Conservation (phyloP, 1,140 invertebrate genomes). For the Hylaeus anthracinus region DNA sequence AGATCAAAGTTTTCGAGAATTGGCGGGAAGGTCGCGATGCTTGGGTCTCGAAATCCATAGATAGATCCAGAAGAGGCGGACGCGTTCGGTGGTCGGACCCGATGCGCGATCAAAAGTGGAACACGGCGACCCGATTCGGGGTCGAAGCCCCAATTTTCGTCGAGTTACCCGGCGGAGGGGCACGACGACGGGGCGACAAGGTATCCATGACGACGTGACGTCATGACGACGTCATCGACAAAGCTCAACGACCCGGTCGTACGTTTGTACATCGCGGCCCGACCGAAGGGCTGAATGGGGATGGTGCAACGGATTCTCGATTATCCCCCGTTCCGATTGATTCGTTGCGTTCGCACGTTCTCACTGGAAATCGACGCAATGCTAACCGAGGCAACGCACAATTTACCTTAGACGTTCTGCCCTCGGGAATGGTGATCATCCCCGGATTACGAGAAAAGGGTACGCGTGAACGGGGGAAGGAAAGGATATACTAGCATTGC, state of each 20-base stretch:
- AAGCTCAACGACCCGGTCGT: constrained; percentile 55
- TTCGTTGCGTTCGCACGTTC: constrained; percentile 4
- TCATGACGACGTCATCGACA: constrained; percentile 61
- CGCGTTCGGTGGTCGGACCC: neutral
- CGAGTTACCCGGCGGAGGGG: constrained; percentile 33
- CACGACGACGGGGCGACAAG: constrained; percentile 11
- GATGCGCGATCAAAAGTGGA: constrained; percentile 22
- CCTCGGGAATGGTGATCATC: too few species aligned
- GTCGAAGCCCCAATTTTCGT: constrained; percentile 67
- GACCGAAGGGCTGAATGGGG: neutral
- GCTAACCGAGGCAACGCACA: too few species aligned
- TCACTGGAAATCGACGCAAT: neutral
- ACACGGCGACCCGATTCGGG: constrained; percentile 58
- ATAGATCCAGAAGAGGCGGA: too few species aligned
- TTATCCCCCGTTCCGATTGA: constrained; percentile 27
- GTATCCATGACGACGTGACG: constrained; percentile 70
- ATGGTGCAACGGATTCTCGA: constrained; percentile 30
- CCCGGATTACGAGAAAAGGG: too few species aligned
- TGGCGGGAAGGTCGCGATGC: neutral
- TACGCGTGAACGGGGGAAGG: too few species aligned
- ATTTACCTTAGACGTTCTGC: neutral
- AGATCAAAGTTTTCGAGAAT: neutral
- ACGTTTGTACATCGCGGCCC: constrained; percentile 29
- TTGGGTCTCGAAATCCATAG: too few species aligned
- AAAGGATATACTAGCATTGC: too few species aligned